Base-by-base conservation (phyloP, 2,113 vertebrate genomes). In the Otocyon megalotis region DNA sequence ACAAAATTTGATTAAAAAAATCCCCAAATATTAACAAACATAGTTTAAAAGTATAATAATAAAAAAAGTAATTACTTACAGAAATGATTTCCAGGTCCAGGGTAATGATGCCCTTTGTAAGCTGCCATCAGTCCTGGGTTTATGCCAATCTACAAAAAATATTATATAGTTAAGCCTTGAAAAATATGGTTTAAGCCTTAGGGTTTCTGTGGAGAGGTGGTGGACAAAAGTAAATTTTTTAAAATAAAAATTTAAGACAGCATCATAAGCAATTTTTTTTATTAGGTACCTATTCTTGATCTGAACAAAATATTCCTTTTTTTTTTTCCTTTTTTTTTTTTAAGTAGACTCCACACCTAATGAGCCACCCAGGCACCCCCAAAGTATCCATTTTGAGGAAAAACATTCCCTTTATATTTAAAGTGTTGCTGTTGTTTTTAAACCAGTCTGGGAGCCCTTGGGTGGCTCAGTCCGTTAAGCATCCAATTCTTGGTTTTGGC, bases 121-220 rank as follows among this genome's bases (percentile, higher is more conserved):
- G 99, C 99, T 97, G 99, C 99, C 99, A 99, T 99, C 90, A 99
- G 98, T 81, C 99, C 99, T 20, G 99, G 99, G 96, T 99, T 99
- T 98, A 99, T 99, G 90, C 99, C 99, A 97, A 99, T 99, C 99
- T 99, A 97, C 30, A 98, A 98, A 80, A 97, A 97, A 98, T 0
- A 97, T 16, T 94, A 71, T 28, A 63, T 43, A 81, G 79, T 79
- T 95, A 30, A 77, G 80, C 56, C 50, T 91, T 96, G 30, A 79
- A 67, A 92, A 86, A 15, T 3, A 79, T 43, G 20, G 19, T 62
- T 35, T 86, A 63, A 24, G 1, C 24, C 48, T 82, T 69, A 53
- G 3, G 8, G 14, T 1, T 87, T 97, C 60, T 65, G 6, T 84
- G 48, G 28, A 74, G 35, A 3, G 87, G 28, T 48, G 28, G 32